Base-by-base conservation (phyloP, 2,888 invertebrate species). In the Neoitamus cyanurus region DNA sequence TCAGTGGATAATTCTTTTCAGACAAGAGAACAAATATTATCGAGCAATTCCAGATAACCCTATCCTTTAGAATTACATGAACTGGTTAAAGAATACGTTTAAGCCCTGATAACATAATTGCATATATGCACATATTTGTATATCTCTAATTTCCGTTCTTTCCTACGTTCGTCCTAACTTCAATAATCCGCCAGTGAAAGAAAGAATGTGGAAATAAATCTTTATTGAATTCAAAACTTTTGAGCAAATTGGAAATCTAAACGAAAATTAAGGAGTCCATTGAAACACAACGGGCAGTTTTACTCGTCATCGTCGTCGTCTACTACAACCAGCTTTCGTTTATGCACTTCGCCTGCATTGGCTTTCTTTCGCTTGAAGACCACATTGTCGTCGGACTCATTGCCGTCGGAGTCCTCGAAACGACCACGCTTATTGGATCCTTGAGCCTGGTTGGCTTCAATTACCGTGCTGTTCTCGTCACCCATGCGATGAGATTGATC, bases 351-450 rank as follows among this genome's bases (percentile, higher is more conserved):
- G 15, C 34, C 70, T 4, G 58, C 28, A 34, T 84, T 85, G 3
- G 28, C 9, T 46, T 80, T 83, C 48, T 83, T 85, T 13, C 78
- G 82, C n/a, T 83, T 85, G 31, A 75, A 37, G 69, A 77, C 78
- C 7, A 73, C 83, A 48, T 82, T 75, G 11, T 70, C 84, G 78
- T 84, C 83, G 11, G 85, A 85, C 3, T 42, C 72, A 11, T 80
- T 48, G n/a, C 31, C 48, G 48, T 48, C 80, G 20, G 75, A 48
- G 37, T 84, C 78, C 15, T 73, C 68, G 42, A 42, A 46, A 31
- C 83, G 86, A 73, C 72, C 82, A 0, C 86, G 85, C 78, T 86
- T 86, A 69, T 58, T 68, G 30, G 25, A 46, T 9, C 30, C 70
- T 48, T 30, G 73, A 37, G 20, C 28, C 46, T 83, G 75, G 30